Evolutionary conservation across 1,140 invertebrate species (phyloP), one percentile per base, ranked within the genome.

Genomic region (Cherax destructor): DNA sequence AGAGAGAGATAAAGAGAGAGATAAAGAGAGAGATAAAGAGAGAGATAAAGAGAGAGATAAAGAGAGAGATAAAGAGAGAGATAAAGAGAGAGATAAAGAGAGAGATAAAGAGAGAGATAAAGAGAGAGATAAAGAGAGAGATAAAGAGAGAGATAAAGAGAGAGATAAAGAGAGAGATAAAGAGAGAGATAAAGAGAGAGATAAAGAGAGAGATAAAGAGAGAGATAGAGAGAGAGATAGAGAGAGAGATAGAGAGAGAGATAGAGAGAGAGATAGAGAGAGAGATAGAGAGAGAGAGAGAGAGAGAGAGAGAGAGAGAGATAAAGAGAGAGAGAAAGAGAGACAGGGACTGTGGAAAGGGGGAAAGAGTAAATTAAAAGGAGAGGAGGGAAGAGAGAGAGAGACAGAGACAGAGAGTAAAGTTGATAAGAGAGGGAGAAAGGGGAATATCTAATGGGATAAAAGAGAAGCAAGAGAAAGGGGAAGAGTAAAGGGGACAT

Each of bases 251-350:
- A 52, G 78, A 80, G 49, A 80, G 78, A 50, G 78, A 80, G 80
- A 80, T 47, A 52, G 78, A 16, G 49, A 80, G 78, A 52, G 49
- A 52, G 49, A 80, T 9, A 80, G 78, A 80, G 49, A 52, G 49
- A 80, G 49, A 80, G 49, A 50, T 13, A 52, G 78, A 80, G 78
- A 80, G 49, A 52, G 78, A 52, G 49, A 52, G n/a, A 80, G 78
- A 52, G 78, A 80, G 49, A 80, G 47, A 80, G 21, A 52, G n/a
- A 16, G 7, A 52, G 49, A 80, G 78, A 52, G n/a, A 52, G 4
- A 21, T 1, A 11, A 18, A 3, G 61, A 65, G 18, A 65, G 4
- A 65, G 61, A 24, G 16, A 79, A 13, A 18, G 3, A 50, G n/a
- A 79, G 41, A 79, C 1, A 41, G 30, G 13, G 50, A 18, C 21